Percentiles rank a stretch among this genome's conserved stretches.
Evolutionary conservation across 2,797 vertebrate species (phyloP).

Genomic region (Discoglossus pictus): DNA sequence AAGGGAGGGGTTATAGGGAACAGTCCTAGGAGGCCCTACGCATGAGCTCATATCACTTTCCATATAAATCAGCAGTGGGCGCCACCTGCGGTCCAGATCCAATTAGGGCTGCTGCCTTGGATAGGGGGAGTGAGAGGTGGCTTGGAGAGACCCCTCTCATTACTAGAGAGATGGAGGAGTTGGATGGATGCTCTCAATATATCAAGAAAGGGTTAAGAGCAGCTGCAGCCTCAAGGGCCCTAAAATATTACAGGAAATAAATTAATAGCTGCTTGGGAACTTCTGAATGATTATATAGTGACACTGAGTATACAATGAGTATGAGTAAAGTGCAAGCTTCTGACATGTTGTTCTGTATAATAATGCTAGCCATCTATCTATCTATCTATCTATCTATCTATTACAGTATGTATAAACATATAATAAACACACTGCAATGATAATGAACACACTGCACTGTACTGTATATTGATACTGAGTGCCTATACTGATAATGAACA

Average conservation of each 20-base stretch:
- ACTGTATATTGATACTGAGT: no score
- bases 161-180: neutral
- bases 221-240: conserved; percentile 29
- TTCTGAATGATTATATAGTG: conserved; percentile 19
- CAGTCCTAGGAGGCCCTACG: neutral
- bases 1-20: conserved; percentile 3
- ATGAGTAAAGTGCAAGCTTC: no score
- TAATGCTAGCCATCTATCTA: no score
- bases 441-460: no score
- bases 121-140: no score
- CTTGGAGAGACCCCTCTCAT: conserved; percentile 13
- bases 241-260: conserved; percentile 34
- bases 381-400: no score
- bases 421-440: no score
- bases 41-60: conserved; percentile 39
- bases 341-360: neutral
- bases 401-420: no score
- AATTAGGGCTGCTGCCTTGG: no score
- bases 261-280: conserved; percentile 14
- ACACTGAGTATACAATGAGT: neutral
- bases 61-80: conserved; percentile 32
- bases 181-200: conserved; percentile 2
- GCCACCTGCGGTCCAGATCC: conserved; percentile 42
- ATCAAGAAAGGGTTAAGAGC: conserved; percentile 37
- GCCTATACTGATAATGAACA: no score